Base-by-base conservation (phyloP, 2,888 invertebrate genomes). In the Lasius platythorax region DNA sequence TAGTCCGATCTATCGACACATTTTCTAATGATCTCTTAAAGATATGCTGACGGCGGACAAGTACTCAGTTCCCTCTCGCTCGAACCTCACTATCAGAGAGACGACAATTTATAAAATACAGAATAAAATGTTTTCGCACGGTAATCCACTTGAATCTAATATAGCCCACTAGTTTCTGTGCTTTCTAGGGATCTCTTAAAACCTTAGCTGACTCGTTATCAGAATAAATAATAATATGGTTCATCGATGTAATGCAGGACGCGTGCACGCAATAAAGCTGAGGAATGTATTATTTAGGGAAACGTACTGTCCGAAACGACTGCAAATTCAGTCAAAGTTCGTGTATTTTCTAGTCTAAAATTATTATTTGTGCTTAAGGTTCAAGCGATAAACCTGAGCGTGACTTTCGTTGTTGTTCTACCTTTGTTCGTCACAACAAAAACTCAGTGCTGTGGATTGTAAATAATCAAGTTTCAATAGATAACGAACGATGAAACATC, bases 271-370 rank as follows among this genome's bases (percentile, higher is more conserved):
- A 33, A 73, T 9, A 28, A 53, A 53, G 28, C 28, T 33, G 37
- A 67, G 23, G 46, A 37, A 30, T 30, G 15, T 37, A 40, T 50
- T 79, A 72, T 72, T 79, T 61, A 18, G 12, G 61, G 23, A 61
- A 73, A 73, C 33, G 8, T 23, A 23, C 23, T 23, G 23, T 23
- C 23, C 23, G 23, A 23, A 23, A 23, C 23, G 23, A 23, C 23
- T 23, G 23, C 23, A 23, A 23, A 23, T 23, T 23, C 23, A 23
- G 23, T 23, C 23, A 23, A 23, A 23, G 23, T 23, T 23, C 23
- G 23, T 23, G 23, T 23, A 23, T 23, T 23, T 23, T 23, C 23
- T 23, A 23, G 23, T 23, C 23, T 23, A 23, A 23, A 23, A 23
- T 23, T 23, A 23, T 23, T 23, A 23, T 23, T 23, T 23, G 23